Percentiles rank a stretch among this genome's conserved stretches.
These are phyloP conservation scores for Drosophila seclusa DNA, from an alignment of 2,888 invertebrate genomes.

Conservation along the genomic window DNA sequence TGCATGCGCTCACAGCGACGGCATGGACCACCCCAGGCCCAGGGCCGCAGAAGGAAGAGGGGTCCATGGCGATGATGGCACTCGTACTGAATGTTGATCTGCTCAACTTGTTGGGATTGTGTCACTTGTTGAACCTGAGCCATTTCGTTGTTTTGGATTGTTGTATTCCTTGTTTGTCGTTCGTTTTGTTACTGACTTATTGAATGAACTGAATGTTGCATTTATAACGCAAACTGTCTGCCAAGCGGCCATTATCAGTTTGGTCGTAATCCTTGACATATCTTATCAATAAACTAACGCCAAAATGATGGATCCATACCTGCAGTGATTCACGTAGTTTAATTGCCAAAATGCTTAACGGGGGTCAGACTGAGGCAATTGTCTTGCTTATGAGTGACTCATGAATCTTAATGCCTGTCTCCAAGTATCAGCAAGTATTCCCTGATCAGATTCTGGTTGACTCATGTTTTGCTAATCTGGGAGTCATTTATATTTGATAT, in stretches of 20 bases:
- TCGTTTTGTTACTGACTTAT: conserved; percentile 36
- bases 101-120: conserved; percentile 46
- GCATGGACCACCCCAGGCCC: conserved; percentile 67
- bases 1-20: conserved; percentile 68
- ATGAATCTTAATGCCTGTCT: conserved; percentile 24
- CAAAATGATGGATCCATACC: conserved; percentile 38
- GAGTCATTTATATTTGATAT: neutral
- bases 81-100: conserved; percentile 63
- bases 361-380: neutral
- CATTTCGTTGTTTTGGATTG: conserved; percentile 35
- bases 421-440: neutral
- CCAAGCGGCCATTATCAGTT: conserved; percentile 21
- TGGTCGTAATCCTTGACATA: conserved; percentile 27
- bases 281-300: conserved; percentile 43
- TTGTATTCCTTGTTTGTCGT: conserved; percentile 17
- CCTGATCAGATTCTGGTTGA: conserved; percentile 8
- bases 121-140: conserved; percentile 51
- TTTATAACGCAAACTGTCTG: conserved; percentile 47
- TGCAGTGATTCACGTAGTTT: conserved; percentile 45
- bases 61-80: conserved; percentile 67
- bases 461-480: conserved; percentile 4
- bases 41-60: conserved; percentile 47
- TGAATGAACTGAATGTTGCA: neutral
- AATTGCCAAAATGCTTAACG: neutral
- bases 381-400: conserved; percentile 29